Evolutionary conservation across 2,113 vertebrate species (phyloP), one percentile per base, ranked within the genome.

Genomic region (Varanus komodoensis): DNA sequence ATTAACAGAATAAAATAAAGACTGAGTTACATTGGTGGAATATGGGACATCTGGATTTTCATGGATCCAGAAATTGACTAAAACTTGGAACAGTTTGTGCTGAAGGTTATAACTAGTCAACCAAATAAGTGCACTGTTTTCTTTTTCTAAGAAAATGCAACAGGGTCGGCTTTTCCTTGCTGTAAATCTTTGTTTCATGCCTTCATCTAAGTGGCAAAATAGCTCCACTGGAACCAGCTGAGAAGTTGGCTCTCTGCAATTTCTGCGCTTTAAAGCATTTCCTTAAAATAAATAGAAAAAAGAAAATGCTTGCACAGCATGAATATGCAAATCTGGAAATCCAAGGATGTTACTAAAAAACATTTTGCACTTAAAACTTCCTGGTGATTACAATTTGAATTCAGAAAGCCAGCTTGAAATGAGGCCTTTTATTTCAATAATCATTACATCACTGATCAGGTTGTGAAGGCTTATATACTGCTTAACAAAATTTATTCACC

Each of bases 401-500:
- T 85, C 52, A 23, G 27, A 87, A 71, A 89, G 15, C 61, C 82
- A 0, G 32, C 44, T 88, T 12, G 1, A 75, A 17, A n/a, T 17
- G 75, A 89, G 84, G 0, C 1, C 71, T 81, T 67, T 0, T 50
- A 7, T 82, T 90, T 91, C 79, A 80, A 32, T 54, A 44, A 78
- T 34, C 3, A 2, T 29, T 0, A 6, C 29, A 0, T 50, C 23
- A 2, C 17, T 38, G 29, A 57, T 25, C 17, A 44, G 75, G n/a
- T 68, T 29, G 8, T 32, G 32, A 89, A 89, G 48, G 44, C 54
- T 82, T 0, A 74, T 44, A 27, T 25, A 38, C 79, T 91, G 2
- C 0, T 6, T 14, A 8, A 0, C 0, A 0, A 0, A 8, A 29
- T 71, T 57, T 44, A 2, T 25, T 87, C 69, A 44, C 0, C 54